phyloP scores from a whole-genome alignment of 64 coral and sea anemone genomes.

The Cladopsammia gracilis region DNA sequence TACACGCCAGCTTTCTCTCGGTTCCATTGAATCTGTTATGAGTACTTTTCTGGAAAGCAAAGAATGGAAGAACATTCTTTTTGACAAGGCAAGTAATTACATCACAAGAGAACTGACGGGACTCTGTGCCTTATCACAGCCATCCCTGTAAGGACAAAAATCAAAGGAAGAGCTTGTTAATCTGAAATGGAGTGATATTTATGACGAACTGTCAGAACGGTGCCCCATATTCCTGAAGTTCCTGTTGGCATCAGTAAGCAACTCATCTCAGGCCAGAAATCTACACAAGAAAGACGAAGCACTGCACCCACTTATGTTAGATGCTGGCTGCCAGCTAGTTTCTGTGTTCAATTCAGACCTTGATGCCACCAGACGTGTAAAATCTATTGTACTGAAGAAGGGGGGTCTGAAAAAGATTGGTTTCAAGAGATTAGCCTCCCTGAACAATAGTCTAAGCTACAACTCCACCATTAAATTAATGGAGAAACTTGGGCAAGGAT shows the following conservation, averaged over 20 bases:
- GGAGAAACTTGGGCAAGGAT: conserved; percentile 47
- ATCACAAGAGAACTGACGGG: not conserved
- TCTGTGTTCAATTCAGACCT: conserved; percentile 48
- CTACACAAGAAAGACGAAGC: conserved; percentile 23
- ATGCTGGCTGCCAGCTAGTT: conserved; percentile 63
- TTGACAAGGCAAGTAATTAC: not conserved
- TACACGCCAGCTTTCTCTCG: not conserved
- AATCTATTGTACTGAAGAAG: conserved; percentile 57
- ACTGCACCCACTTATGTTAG: conserved; percentile 11
- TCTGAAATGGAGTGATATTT: conserved; percentile 31
- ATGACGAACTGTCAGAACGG: conserved; percentile 51
- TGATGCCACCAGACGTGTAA: conserved; percentile 26
- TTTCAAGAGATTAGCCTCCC: conserved; percentile 9
- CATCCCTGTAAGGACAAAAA: conserved; percentile 1
- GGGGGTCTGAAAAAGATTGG: conserved; percentile 58
- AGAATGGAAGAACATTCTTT: not conserved
- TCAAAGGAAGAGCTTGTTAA: not conserved
- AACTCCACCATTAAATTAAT: conserved; percentile 44
- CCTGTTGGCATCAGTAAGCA: conserved; percentile 15
- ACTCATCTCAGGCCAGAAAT: conserved; percentile 50
- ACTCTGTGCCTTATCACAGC: not conserved
- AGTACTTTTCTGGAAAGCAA: not conserved
- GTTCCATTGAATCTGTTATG: not conserved
- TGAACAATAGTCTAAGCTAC: conserved; percentile 53
- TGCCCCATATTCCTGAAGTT: conserved; percentile 41